phyloP scores from a whole-genome alignment of 2,797 vertebrate species.

The Sebastes kiyomatsui region DNA sequence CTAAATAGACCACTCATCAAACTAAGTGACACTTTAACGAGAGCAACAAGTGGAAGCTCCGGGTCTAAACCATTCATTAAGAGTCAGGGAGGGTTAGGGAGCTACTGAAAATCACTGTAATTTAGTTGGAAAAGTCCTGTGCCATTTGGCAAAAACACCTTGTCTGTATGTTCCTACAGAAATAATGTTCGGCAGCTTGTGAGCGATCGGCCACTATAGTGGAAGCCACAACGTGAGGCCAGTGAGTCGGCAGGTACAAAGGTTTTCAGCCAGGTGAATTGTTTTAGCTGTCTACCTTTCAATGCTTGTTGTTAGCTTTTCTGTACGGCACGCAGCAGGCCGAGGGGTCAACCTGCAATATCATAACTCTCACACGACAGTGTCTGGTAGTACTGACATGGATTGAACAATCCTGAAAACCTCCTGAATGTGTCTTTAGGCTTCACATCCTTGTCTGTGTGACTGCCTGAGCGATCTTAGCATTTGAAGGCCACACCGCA shows the following conservation, averaged over 20 bases:
- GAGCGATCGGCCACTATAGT: not conserved
- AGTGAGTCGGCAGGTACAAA: slow-evolving; percentile 6
- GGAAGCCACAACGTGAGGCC: not conserved
- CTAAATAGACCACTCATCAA: slow-evolving; percentile 53
- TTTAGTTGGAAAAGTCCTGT: not conserved
- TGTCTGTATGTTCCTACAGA: not conserved
- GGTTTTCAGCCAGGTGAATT: slow-evolving; percentile 36
- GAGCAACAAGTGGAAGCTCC: slow-evolving; percentile 29
- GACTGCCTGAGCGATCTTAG: not conserved
- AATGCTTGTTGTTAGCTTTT: not conserved
- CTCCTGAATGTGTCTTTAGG: not conserved
- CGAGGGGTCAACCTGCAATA: not conserved
- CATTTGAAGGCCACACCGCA: not conserved
- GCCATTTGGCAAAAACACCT: slow-evolving; percentile 10
- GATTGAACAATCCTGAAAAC: not conserved
- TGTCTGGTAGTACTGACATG: not conserved
- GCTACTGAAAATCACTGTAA: slow-evolving; percentile 19
- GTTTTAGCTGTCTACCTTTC: slow-evolving; percentile 5
- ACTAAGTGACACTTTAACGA: slow-evolving; percentile 43
- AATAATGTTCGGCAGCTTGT: not conserved
- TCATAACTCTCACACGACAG: not conserved
- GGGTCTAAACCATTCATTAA: slow-evolving; percentile 23
- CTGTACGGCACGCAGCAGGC: not conserved
- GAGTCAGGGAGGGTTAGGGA: not conserved
- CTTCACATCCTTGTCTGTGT: not conserved